Base-by-base conservation (phyloP, 2,888 invertebrate genomes). In the Parnassius apollo region DNA sequence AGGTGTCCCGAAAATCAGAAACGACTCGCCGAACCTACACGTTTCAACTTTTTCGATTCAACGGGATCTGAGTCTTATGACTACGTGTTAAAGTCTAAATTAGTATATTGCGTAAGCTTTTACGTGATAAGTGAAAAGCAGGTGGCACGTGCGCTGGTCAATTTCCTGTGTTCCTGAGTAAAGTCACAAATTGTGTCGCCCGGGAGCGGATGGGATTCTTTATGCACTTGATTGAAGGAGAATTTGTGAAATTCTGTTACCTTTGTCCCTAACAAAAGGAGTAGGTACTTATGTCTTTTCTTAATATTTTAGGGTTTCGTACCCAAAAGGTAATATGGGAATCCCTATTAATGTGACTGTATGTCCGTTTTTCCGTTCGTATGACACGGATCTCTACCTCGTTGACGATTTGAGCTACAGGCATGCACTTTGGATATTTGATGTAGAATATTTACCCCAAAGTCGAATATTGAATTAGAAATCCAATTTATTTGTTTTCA, bases 61-160 rank as follows among this genome's bases (percentile, higher is more conserved):
- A 25, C 11, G n/a, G 54, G 18, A 48, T 59, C 42, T 18, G 44
- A 55, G 55, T 49, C n/a, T 61, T 61, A 60, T 44, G 13, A 4
- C 35, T 18, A 9, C 18, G n/a, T n/a, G 49, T 18, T 49, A 60
- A 18, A 49, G 48, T 42, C 18, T 25, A 60, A n/a, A 49, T 54
- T 60, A 53, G 60, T 35, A 48, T 12, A 59, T 49, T 48, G 42
- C 58, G n/a, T 10, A 50, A 45, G 12, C 4, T n/a, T 57, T 48
- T 50, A 45, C 57, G 62, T 63, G 44, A 13, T n/a, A 18, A 13
- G 62, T 49, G 65, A 35, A 46, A 48, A 61, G 35, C 68, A 67
- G 68, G 66, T 55, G 72, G 74, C 83, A 83, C 82, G 85, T 83
- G 81, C 77, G 68, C 71, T 71, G 76, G 75, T 76, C 82, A 80